Base-by-base conservation (phyloP, 2,888 invertebrate species). In the Acanthosepion esculentum region DNA sequence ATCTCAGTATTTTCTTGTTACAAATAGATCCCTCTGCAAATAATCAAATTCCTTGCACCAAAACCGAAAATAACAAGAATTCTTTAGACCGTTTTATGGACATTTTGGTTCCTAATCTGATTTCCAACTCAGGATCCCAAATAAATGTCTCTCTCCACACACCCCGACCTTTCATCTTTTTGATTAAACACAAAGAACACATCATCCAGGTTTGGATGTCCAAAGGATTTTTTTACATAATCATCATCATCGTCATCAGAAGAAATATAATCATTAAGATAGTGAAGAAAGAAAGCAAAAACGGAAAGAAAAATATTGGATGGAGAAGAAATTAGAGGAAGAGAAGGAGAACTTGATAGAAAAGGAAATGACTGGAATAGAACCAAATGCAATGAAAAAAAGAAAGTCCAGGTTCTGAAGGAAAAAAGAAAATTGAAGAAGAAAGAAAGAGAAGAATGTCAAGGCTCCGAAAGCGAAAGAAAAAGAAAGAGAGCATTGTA, bases 31-130 rank as follows among this genome's bases (percentile, higher is more conserved):
- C 78, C 15, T 78, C 12, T 78, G 78, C 78, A 78, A 78, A n/a
- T 78, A 78, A 78, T 78, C 78, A 78, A 78, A 78, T 78, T 78
- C 78, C 12, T 78, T n/a, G 78, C 78, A n/a, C 78, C 78, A 78
- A 78, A 78, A 78, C 78, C 78, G 33, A 78, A 78, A 78, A 78
- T 78, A 78, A 78, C 78, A 78, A 78, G 78, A 78, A 78, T 78
- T 78, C 78, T 78, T 78, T 33, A 78, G n/a, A 78, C 78, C n/a
- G 78, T 78, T 78, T 78, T 78, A n/a, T 78, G 78, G 33, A 78
- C 78, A 78, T 78, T 78, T 78, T 78, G n/a, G 78, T 78, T 78
- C 78, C 78, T 78, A 78, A 78, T 78, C 78, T 78, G 78, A 78
- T 78, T 78, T 78, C 78, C 78, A 78, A 78, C 78, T 78, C 78